Conservation (phyloP, 1,140 invertebrate species). For the Anoplophora glabripennis region DNA sequence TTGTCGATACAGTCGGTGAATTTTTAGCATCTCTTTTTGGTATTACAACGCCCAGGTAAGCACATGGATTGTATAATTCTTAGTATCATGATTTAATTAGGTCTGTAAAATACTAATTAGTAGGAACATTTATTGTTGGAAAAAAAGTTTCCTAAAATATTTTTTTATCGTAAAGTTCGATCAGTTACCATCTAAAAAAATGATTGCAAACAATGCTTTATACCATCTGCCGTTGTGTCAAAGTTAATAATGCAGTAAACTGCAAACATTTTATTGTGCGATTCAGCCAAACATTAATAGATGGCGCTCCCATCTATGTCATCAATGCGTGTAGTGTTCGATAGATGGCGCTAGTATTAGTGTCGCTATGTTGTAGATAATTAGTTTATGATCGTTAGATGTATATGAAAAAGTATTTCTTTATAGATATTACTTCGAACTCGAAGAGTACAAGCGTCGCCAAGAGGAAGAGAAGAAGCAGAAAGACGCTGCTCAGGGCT, state of each 20-base stretch:
- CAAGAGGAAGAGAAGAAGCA: constrained; percentile 55
- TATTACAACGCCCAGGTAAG: constrained; percentile 71
- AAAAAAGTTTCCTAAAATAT: no score
- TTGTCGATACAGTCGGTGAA: constrained; percentile 82
- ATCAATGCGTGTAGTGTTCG: not conserved
- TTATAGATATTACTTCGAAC: constrained; percentile 82
- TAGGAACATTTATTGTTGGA: no score
- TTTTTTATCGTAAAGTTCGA: no score
- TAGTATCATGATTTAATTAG: no score
- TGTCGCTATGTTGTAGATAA: not conserved
- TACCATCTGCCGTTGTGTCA: no score
- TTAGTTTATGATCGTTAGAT: not conserved
- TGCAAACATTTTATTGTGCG: no score
- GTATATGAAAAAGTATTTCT: not conserved
- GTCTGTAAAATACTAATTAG: no score
- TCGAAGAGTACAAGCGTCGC: constrained; percentile 73
- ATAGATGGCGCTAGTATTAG: not conserved
- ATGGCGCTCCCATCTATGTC: not conserved
- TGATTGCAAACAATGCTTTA: no score
- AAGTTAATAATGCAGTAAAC: no score
- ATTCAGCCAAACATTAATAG: not conserved
- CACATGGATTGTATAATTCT: not conserved
- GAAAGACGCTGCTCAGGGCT: constrained; percentile 51
- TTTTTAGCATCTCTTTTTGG: constrained; percentile 80
- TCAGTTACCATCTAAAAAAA: no score